phyloP scores from a whole-genome alignment of 2,797 vertebrate genomes.

The Cyclura pinguis region DNA sequence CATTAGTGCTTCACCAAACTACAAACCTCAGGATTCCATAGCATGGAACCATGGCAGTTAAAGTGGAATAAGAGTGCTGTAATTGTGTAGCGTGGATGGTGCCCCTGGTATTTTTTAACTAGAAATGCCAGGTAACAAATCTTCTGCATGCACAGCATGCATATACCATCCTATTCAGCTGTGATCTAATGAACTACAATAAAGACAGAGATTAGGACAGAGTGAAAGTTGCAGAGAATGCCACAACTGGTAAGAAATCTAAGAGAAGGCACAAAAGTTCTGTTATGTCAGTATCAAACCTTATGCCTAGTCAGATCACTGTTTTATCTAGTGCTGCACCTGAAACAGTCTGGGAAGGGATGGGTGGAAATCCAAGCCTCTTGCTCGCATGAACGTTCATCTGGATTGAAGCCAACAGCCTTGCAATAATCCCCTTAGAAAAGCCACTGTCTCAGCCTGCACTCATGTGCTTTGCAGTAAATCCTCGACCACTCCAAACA shows the following conservation, averaged over 20 bases:
- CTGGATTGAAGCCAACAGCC: neutral
- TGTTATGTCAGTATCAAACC: neutral
- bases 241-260: neutral
- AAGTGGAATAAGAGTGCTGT: too few species aligned
- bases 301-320: neutral
- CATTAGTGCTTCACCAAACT: too few species aligned
- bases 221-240: neutral
- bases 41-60: too few species aligned
- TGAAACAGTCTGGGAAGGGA: neutral
- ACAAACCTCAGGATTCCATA: too few species aligned
- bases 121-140: neutral
- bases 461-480: neutral
- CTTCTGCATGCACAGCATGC: neutral
- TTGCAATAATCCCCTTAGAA: neutral
- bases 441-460: neutral
- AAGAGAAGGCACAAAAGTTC: neutral
- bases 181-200: neutral
- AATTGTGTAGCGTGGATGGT: too few species aligned
- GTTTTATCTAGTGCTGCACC: neutral
- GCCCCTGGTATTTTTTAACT: neutral
- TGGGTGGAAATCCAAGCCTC: neutral
- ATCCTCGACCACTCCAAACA: neutral
- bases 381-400: neutral
- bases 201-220: neutral
- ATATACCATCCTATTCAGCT: neutral